phyloP scores from a whole-genome alignment of 2,113 vertebrate genomes.

The Talpa occidentalis region DNA sequence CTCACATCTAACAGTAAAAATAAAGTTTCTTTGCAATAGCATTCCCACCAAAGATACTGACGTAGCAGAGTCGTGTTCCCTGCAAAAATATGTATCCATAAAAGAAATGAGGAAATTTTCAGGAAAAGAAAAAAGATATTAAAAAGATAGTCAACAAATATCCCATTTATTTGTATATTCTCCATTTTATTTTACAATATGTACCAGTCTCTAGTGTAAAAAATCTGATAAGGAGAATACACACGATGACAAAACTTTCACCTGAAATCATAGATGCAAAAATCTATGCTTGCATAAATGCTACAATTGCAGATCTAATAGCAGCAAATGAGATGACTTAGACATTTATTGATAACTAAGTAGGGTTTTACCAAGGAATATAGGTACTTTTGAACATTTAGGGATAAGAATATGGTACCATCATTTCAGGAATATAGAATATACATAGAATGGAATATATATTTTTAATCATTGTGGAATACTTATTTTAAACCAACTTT shows the following conservation, averaged over 20 bases:
- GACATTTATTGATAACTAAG: neutral
- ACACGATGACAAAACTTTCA: neutral
- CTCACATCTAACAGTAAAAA: neutral
- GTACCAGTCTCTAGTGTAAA: neutral
- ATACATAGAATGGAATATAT: neutral
- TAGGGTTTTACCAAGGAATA: neutral
- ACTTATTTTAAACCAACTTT: neutral
- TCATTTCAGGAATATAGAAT: neutral
- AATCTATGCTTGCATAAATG: too few relatives aligned
- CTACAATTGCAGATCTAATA: neutral
- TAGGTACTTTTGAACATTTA: neutral
- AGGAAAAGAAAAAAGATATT: neutral
- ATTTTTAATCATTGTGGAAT: neutral
- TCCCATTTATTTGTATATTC: neutral
- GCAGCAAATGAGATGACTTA: neutral
- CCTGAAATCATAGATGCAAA: neutral
- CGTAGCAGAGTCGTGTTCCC: neutral
- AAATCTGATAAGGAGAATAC: neutral
- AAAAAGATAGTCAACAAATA: neutral
- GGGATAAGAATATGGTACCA: neutral
- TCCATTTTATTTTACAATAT: neutral
- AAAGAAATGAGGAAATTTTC: neutral
- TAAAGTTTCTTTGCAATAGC: neutral
- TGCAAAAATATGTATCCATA: neutral
- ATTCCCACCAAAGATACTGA: neutral